A percentile compares a stretch with the other conserved stretches of the same genome.
phyloP scores from a whole-genome alignment of 1,140 invertebrate genomes.

The Chironomus tepperi region DNA sequence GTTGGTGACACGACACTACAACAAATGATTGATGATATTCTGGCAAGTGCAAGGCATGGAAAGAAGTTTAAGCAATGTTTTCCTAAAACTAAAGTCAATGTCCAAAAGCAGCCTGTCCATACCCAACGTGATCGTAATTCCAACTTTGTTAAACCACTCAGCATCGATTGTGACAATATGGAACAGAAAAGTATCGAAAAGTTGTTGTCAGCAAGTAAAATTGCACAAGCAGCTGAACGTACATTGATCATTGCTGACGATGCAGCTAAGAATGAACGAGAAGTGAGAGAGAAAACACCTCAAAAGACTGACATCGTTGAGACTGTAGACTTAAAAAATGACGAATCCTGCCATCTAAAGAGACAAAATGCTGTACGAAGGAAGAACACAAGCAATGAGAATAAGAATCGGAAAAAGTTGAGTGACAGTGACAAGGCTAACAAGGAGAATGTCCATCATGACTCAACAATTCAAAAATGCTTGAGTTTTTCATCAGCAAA shows the following conservation, averaged over 20 bases:
- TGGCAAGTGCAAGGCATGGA: neutral
- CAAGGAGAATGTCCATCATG: no score
- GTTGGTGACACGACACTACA: neutral
- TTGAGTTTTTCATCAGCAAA: constrained; percentile 35
- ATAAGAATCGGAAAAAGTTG: constrained; percentile 20
- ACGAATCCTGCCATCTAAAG: constrained; percentile 31
- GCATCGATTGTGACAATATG: neutral
- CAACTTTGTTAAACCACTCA: neutral
- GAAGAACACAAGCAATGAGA: constrained; percentile 28
- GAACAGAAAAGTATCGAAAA: neutral
- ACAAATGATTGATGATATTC: neutral
- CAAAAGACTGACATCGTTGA: constrained; percentile 25
- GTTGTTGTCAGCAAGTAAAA: neutral
- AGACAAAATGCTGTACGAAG: constrained; percentile 37
- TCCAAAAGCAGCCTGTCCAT: neutral
- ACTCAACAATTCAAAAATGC: constrained; percentile 34
- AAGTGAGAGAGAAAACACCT: constrained; percentile 34
- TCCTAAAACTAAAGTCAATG: neutral
- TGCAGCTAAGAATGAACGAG: constrained; percentile 37
- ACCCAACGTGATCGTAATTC: neutral
- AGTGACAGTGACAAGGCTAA: neutral
- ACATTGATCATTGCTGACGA: constrained; percentile 27
- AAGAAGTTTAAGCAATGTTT: constrained; percentile 2
- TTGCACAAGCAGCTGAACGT: neutral
- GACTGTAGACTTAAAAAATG: no score